phyloP scores from a whole-genome alignment of 2,888 invertebrate genomes.

The Agriotes lineatus region DNA sequence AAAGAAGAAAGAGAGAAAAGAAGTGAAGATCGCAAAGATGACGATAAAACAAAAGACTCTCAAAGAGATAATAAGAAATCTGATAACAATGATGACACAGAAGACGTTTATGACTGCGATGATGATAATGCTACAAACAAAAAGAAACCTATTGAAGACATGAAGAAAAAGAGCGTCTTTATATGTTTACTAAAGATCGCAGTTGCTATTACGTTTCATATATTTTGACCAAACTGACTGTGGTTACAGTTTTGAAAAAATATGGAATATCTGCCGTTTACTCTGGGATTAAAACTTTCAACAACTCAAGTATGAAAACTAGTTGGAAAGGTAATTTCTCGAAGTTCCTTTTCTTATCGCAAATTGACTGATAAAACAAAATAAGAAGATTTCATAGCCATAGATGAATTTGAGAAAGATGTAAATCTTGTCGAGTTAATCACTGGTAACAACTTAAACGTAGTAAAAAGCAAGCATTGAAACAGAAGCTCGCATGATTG shows the following conservation, averaged over 20 bases:
- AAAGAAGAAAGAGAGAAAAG: slow-evolving; percentile 55
- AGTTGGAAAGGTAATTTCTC: slow-evolving; percentile 82
- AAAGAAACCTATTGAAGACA: slow-evolving; percentile 61
- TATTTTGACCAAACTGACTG: slow-evolving; percentile 95
- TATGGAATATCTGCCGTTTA: slow-evolving; percentile 89
- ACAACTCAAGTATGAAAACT: slow-evolving; percentile 88
- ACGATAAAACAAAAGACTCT: slow-evolving; percentile 58
- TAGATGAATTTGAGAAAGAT: slow-evolving; percentile 68
- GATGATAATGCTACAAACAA: slow-evolving; percentile 62
- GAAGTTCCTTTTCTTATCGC: slow-evolving; percentile 78
- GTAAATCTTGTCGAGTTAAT: slow-evolving; percentile 68
- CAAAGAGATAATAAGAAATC: slow-evolving; percentile 56
- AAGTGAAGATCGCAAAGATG: slow-evolving; percentile 51
- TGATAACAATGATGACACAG: slow-evolving; percentile 59
- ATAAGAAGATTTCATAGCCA: slow-evolving; percentile 68
- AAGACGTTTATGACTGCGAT: slow-evolving; percentile 63
- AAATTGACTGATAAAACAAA: slow-evolving; percentile 76
- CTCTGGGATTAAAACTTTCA: slow-evolving; percentile 88
- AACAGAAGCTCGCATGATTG: slow-evolving; percentile 77
- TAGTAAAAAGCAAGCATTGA: slow-evolving; percentile 80
- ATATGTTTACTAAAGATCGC: slow-evolving; percentile 80
- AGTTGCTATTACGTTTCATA: slow-evolving; percentile 87
- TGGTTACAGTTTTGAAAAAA: slow-evolving; percentile 92
- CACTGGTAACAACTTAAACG: slow-evolving; percentile 80
- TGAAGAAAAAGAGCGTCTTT: slow-evolving; percentile 69